Evolutionary conservation across 2,113 vertebrate species (phyloP).

Genomic region (Pterocles gutturalis): DNA sequence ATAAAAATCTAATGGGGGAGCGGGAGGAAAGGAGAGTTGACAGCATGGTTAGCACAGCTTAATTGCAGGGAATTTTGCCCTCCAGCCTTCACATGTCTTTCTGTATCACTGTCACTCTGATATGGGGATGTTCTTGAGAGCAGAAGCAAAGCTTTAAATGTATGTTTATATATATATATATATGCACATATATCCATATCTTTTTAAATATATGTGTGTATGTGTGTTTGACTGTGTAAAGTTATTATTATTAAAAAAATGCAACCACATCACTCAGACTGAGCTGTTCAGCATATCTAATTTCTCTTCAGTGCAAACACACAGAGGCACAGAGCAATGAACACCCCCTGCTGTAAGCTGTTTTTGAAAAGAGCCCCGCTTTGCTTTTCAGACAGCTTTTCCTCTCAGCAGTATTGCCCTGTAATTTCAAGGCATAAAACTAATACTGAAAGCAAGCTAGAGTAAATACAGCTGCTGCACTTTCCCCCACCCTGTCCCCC

Average conservation of each 20-base stretch:
- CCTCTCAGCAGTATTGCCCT: slow-evolving; percentile 1
- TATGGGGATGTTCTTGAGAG: background rate
- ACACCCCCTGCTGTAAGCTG: background rate
- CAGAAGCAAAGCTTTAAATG: background rate
- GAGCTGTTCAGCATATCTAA: background rate
- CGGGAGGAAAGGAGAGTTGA: background rate
- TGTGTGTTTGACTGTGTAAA: background rate
- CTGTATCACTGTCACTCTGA: background rate
- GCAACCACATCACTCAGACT: background rate
- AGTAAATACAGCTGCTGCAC: background rate
- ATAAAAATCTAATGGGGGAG: background rate
- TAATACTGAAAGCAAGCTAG: background rate
- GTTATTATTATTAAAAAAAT: background rate
- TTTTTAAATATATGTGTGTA: background rate
- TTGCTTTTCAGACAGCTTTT: background rate
- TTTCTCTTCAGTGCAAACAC: slow-evolving; percentile 22
- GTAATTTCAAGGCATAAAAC: slow-evolving; percentile 47
- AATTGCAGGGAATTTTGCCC: slow-evolving; percentile 20
- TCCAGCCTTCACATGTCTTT: background rate
- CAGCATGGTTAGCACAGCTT: background rate
- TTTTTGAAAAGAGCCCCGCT: background rate
- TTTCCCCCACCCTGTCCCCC: background rate
- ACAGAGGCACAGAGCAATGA: slow-evolving; percentile 4
- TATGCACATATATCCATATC: too few relatives aligned
- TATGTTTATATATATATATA: too few relatives aligned